A percentile compares a stretch with the other conserved stretches of the same genome.
Conservation (phyloP, 2,797 vertebrate genomes). For the Fistularia tabacaria region DNA sequence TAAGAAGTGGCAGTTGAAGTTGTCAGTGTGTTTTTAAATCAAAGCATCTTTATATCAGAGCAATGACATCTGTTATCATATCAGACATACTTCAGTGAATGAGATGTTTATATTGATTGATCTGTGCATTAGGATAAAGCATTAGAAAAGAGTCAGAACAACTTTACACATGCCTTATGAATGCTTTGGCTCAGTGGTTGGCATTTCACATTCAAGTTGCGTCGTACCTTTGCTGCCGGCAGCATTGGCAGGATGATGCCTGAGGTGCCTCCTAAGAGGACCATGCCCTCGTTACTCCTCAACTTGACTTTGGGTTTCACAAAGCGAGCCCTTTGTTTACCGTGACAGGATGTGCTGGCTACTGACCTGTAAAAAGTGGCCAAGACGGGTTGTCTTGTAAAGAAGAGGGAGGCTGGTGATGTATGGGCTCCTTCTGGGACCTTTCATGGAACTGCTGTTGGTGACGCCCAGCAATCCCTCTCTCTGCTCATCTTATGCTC, state of each 20-base stretch:
- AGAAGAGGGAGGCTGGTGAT: conserved; percentile 69
- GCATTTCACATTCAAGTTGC: conserved; percentile 68
- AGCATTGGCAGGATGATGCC: conserved; percentile 75
- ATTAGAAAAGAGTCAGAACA: conserved; percentile 27
- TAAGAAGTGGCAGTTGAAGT: conserved; percentile 59
- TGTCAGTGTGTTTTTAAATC: conserved; percentile 56
- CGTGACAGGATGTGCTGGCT: conserved; percentile 80
- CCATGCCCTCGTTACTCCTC: conserved; percentile 77
- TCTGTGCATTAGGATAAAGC: conserved; percentile 22
- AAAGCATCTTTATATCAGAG: conserved; percentile 54
- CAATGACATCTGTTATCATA: conserved; percentile 33
- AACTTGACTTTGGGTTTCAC: conserved; percentile 82
- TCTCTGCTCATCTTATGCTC: conserved; percentile 50
- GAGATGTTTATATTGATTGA: conserved; percentile 44
- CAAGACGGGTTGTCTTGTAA: conserved; percentile 80
- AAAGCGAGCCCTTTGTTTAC: conserved; percentile 79
- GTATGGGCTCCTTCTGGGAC: conserved; percentile 75
- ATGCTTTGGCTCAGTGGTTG: conserved; percentile 49
- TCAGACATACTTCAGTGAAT: conserved; percentile 40
- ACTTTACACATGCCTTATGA: conserved; percentile 34
- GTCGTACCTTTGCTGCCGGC: conserved; percentile 59
- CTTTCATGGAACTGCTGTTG: conserved; percentile 64
- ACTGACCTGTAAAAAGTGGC: conserved; percentile 84
- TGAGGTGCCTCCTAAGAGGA: conserved; percentile 72
- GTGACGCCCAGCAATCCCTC: conserved; percentile 65